Conservation (phyloP, 1,140 invertebrate species). For the Zaprionus lachaisei region DNA sequence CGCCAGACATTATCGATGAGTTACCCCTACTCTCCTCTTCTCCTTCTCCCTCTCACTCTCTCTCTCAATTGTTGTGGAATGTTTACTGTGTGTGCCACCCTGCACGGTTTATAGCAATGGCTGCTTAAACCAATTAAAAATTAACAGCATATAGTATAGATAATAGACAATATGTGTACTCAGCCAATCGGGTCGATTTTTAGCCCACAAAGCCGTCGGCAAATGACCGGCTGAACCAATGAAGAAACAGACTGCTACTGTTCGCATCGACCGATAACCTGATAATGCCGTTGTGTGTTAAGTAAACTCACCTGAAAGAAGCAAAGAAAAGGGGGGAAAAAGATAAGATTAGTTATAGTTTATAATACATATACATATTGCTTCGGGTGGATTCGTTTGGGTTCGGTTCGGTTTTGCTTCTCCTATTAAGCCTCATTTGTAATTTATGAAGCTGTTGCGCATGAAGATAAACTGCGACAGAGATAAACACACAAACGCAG, state of each 20-base stretch:
- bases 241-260: conserved; percentile 30
- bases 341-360: conserved; percentile 65
- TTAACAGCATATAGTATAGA: conserved; percentile 74
- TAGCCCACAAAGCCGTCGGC: conserved; percentile 43
- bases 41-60: not conserved
- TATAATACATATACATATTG: conserved; percentile 19
- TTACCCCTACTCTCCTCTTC: not conserved
- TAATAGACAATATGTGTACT: conserved; percentile 76
- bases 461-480: conserved; percentile 1
- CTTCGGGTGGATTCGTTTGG: conserved; percentile 5
- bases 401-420: conserved; percentile 1
- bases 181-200: conserved; percentile 73
- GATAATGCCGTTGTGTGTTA: conserved; percentile 9
- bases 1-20: conserved; percentile 50
- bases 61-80: conserved; percentile 12
- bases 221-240: conserved; percentile 37
- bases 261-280: conserved; percentile 53
- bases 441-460: conserved; percentile 29
- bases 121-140: conserved; percentile 79
- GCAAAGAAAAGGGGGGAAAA: conserved; percentile 22
- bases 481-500: not conserved
- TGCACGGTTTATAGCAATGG: conserved; percentile 51
- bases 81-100: conserved; percentile 9
- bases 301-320: conserved; percentile 71
- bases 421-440: conserved; percentile 11